Evolutionary conservation across 1,140 invertebrate genomes (phyloP), one percentile per base, ranked within the genome.

Genomic region (Stegodyphus mimosarum): DNA sequence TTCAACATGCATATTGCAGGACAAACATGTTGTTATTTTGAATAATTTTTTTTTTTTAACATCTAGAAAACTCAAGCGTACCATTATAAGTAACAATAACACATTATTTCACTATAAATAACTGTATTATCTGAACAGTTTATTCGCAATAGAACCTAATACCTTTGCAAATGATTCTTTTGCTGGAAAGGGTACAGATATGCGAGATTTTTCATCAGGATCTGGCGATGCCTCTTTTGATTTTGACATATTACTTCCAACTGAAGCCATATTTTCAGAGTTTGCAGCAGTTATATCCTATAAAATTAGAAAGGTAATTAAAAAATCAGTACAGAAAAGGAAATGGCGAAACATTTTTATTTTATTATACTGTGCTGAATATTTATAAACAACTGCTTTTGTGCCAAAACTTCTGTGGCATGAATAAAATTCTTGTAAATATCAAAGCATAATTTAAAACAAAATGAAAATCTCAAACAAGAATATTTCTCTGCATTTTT

Each of bases 101-200:
- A 33, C 33, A 33, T 33, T 33, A 33, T 33, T 33, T 33, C 33
- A 33, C 33, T 33, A 33, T 33, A 33, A 33, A 33, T 1, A 33
- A 33, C 33, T 1, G 33, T 3, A 33, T 33, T 33, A 69, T 69
- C 10, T 50, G 71, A 73, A 73, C 4, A 51, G 2, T 7, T 6
- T 48, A 69, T 6, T 52, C 6, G 60, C 33, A 33, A 33, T 3
- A 33, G 33, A 33, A 33, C 33, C 33, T 33, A 33, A 73, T 74
- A 87, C 86, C 66, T 84, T 87, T 70, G 18, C 72, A 83, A 66
- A 87, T 1, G 86, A 72, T 77, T 87, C 86, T 71, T 87, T 87
- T 48, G 77, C 49, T n/a, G 53, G 18, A 71, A 74, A 83, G 6
- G 73, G 13, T 15, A 77, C 79, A 48, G 86, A 60, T 52, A 87